These are phyloP conservation scores for Caenorhabditis sp. DNA, from an alignment of 2,888 invertebrate species.

Conservation along the genomic window DNA sequence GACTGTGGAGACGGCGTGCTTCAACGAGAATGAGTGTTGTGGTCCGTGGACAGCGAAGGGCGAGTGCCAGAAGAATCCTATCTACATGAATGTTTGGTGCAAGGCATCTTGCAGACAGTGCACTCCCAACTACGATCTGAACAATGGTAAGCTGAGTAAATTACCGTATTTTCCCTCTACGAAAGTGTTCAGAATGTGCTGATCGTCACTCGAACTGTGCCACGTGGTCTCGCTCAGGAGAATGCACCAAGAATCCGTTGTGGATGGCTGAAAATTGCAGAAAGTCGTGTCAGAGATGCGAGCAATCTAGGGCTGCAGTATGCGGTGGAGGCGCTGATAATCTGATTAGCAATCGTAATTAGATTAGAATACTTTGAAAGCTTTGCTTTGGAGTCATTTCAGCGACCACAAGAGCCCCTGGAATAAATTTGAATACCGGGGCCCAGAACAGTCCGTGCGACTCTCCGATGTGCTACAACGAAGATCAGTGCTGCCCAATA, in stretches of 20 bases:
- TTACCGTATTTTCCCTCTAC: neutral
- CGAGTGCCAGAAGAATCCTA: conserved; percentile 70
- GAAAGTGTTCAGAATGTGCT: conserved; percentile 51
- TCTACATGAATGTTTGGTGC: conserved; percentile 68
- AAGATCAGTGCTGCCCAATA: conserved; percentile 71
- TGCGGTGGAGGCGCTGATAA: conserved; percentile 53
- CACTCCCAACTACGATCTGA: conserved; percentile 60
- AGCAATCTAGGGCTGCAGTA: conserved; percentile 45
- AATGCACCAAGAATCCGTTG: conserved; percentile 70
- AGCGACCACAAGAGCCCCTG: conserved; percentile 37
- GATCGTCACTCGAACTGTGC: conserved; percentile 66
- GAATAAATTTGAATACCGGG: neutral
- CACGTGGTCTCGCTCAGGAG: conserved; percentile 63
- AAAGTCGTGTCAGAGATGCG: conserved; percentile 66
- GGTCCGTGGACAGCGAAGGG: conserved; percentile 68
- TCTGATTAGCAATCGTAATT: neutral
- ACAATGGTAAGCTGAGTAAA: conserved; percentile 57
- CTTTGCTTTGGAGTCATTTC: too few species aligned
- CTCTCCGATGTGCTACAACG: conserved; percentile 73
- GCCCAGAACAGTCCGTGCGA: conserved; percentile 29
- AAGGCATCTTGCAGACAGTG: conserved; percentile 72
- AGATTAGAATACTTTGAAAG: neutral
- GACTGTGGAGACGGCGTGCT: conserved; percentile 62
- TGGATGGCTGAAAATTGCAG: conserved; percentile 77
- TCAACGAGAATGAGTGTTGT: conserved; percentile 76